Evolutionary conservation across 2,888 invertebrate genomes (phyloP), one percentile per base, ranked within the genome.

Genomic region (Tipula vernalis): DNA sequence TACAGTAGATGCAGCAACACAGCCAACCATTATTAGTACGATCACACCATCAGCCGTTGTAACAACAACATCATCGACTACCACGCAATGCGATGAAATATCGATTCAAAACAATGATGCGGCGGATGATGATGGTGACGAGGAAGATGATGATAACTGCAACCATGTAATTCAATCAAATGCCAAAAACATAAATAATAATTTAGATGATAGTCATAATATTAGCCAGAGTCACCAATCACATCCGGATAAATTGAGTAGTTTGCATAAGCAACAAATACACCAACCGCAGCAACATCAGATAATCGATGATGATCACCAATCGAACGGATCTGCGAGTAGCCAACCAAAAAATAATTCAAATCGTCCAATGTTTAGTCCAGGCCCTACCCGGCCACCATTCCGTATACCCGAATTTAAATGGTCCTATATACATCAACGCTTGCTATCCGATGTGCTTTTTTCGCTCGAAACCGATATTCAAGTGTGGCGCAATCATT

Each of bases 341-440:
- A 71, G 71, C 10, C 71, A 71, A 71, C 71, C 18, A 71, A 71
- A 96, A 92, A 92, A 93, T 86, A 93, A 93, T 88, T 95, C 95
- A 89, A 84, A 84, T 84, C 94, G 97, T 87, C 97, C 98, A 87
- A 97, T 98, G 96, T 98, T 98, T 91, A 98, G 97, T 89, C 97
- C 98, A 87, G 97, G 98, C 5, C 97, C 98, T 51, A 96, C 98
- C 87, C 94, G 97, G 89, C 98, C 98, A 36, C 98, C 99, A 3
- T 99, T 99, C 92, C 94, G 99, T 88, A 99, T 99, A 91, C 99
- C 99, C 36, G 99, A 99, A 92, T 99, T 99, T 93, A 96, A 98
- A 89, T 99, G 99, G 99, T 99, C 99, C 0, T 97, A 98, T 91
- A 98, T 99, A 89, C 99, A 99, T 92, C 98, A 99, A 91, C 94